These are phyloP conservation scores for Sturnira hondurensis DNA, from an alignment of 2,113 vertebrate genomes.

Conservation along the genomic window DNA sequence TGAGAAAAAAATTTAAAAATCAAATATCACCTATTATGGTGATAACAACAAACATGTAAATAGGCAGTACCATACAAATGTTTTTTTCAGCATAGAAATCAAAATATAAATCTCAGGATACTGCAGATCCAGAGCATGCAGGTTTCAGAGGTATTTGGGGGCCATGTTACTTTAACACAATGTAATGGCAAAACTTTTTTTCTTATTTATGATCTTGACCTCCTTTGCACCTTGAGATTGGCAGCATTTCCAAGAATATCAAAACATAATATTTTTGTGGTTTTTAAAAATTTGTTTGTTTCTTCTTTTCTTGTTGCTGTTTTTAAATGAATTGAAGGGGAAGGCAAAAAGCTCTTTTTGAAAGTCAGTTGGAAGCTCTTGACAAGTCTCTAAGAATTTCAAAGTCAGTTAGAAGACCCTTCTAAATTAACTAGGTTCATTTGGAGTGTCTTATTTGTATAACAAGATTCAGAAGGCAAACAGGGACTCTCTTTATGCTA, in stretches of 20 bases:
- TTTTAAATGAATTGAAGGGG: not conserved
- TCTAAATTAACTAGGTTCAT: not conserved
- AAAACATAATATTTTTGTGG: not conserved
- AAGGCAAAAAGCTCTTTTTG: not conserved
- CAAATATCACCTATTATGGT: not conserved
- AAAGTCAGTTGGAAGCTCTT: not conserved
- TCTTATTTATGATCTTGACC: not conserved
- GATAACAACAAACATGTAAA: not conserved
- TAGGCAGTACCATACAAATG: not conserved
- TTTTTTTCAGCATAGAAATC: not conserved
- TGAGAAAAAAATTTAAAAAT: not conserved
- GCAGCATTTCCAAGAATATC: not conserved
- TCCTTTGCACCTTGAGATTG: not conserved
- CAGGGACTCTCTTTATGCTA: not conserved
- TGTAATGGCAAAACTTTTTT: not conserved
- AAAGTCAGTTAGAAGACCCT: not conserved
- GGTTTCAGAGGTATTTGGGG: not conserved
- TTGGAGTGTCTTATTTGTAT: not conserved
- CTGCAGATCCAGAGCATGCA: not conserved
- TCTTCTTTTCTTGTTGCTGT: not conserved
- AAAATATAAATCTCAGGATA: not conserved
- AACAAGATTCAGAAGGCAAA: not conserved
- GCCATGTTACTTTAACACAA: not conserved
- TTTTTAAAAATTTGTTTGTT: not conserved
- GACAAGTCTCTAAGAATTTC: not conserved